Conservation (phyloP, 2,888 invertebrate genomes). For the Crepidodera aurea region DNA sequence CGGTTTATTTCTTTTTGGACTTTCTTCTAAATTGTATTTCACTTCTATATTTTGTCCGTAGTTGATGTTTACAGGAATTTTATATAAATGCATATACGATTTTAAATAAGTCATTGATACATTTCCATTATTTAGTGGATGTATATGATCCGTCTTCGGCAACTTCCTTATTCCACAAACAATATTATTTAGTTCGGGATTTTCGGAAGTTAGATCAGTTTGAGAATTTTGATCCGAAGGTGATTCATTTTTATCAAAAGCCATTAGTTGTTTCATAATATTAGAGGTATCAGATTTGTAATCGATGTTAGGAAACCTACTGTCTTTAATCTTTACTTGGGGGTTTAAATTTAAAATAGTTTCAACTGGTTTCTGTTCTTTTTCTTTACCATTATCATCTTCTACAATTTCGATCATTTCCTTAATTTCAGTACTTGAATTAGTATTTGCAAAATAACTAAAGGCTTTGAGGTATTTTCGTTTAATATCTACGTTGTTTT, state of each 20-base stretch:
- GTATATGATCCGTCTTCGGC: background rate
- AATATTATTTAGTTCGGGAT: conserved; percentile 22
- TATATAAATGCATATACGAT: conserved; percentile 34
- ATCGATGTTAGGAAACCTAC: background rate
- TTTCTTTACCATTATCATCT: too few species aligned
- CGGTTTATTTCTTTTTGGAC: background rate
- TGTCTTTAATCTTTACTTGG: background rate
- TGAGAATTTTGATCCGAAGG: conserved; percentile 15
- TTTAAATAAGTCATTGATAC: conserved; percentile 32
- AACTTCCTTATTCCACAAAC: background rate
- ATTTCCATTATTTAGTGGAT: background rate
- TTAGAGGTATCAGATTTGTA: background rate
- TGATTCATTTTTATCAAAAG: background rate
- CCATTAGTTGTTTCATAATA: conserved; percentile 2
- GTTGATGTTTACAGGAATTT: conserved; percentile 41
- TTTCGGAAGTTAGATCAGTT: conserved; percentile 34
- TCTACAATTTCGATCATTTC: background rate
- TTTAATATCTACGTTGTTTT: background rate
- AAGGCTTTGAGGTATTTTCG: background rate
- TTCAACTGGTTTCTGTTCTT: background rate
- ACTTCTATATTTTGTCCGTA: conserved; percentile 28
- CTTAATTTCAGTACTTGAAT: background rate
- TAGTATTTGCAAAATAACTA: background rate
- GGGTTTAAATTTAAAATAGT: background rate
- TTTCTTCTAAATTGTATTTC: conserved; percentile 19